Evolutionary conservation across 2,888 invertebrate genomes (phyloP).

Genomic region (Octonoba sinensis): DNA sequence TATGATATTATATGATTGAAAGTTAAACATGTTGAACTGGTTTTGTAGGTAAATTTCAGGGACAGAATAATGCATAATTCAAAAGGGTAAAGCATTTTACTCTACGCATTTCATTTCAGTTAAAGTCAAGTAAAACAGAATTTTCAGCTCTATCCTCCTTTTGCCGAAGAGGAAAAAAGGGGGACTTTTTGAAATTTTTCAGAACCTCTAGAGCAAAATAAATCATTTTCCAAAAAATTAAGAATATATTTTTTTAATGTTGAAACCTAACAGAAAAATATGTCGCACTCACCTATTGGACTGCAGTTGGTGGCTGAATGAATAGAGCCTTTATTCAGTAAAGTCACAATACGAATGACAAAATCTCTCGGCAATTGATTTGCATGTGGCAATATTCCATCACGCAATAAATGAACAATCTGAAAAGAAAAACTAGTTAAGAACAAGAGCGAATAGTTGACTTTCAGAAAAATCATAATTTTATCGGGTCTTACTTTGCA

Average conservation of each 20-base stretch:
- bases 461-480: constrained; percentile 3
- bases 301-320: constrained; percentile 76
- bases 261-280: too few relatives aligned
- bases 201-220: neutral
- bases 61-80: too few relatives aligned
- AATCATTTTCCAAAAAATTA: too few relatives aligned
- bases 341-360: constrained; percentile 83
- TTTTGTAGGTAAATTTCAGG: too few relatives aligned
- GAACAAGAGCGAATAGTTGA: neutral
- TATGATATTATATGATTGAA: too few relatives aligned
- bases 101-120: neutral
- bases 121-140: neutral
- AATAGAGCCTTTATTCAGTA: constrained; percentile 88
- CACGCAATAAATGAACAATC: constrained; percentile 84
- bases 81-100: too few relatives aligned
- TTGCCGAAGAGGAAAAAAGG: neutral
- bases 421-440: constrained; percentile 68
- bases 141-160: neutral
- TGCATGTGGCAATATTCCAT: constrained; percentile 86
- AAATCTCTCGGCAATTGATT: constrained; percentile 84
- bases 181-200: neutral
- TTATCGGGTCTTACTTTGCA: constrained; percentile 69
- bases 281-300: constrained; percentile 64
- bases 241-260: too few relatives aligned
- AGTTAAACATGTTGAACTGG: too few relatives aligned